Percentiles rank a stretch among this genome's conserved stretches.
Evolutionary conservation across 2,888 invertebrate genomes (phyloP).

Genomic region (Trachelus stipa): DNA sequence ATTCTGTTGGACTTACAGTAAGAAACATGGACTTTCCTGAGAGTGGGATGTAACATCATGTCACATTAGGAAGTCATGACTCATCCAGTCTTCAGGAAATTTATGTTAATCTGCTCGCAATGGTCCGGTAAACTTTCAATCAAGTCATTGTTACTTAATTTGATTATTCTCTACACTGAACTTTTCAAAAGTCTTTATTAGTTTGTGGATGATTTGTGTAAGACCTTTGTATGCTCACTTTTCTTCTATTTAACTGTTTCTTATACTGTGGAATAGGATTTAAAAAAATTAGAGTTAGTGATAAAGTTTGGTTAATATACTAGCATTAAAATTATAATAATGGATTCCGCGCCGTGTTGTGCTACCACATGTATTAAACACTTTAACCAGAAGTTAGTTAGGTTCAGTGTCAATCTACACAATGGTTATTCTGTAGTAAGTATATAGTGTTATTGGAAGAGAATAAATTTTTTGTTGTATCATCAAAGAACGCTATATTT

Average conservation of each 20-base stretch:
- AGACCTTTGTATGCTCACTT: no score
- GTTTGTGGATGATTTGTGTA: no score
- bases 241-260: background rate
- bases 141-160: conserved; percentile 4
- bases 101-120: background rate
- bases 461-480: background rate
- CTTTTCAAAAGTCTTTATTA: background rate
- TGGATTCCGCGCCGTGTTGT: background rate
- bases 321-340: background rate
- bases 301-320: background rate
- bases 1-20: background rate
- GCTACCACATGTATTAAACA: conserved; percentile 13
- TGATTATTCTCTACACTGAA: background rate
- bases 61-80: background rate
- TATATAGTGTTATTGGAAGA: background rate
- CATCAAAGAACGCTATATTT: background rate
- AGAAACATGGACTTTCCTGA: background rate
- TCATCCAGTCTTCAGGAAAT: background rate
- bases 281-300: background rate
- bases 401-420: conserved; percentile 7
- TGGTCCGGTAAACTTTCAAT: conserved; percentile 20
- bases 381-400: conserved; percentile 13
- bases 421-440: conserved; percentile 13
- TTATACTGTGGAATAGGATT: background rate
- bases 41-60: background rate